Percentiles rank a stretch among this genome's conserved stretches.
Conservation (phyloP, 2,113 vertebrate species). For the Hippolais icterina region DNA sequence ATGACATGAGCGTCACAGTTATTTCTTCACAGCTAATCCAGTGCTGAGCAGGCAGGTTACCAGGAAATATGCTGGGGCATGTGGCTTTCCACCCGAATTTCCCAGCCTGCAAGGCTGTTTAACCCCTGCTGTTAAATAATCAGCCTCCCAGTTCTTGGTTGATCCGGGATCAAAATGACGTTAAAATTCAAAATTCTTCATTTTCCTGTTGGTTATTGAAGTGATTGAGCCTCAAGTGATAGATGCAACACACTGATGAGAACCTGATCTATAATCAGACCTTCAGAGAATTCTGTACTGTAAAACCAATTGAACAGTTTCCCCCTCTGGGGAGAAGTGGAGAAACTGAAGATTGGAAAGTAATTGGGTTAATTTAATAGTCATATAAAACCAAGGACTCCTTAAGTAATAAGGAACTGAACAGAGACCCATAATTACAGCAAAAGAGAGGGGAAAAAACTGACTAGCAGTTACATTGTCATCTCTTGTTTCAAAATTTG, state of each 20-base stretch:
- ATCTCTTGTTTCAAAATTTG: background rate
- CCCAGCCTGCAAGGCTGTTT: background rate
- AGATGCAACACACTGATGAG: background rate
- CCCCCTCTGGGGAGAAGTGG: background rate
- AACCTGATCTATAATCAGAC: background rate
- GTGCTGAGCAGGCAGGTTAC: background rate
- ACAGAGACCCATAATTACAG: background rate
- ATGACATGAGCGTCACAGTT: background rate
- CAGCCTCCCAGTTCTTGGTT: background rate
- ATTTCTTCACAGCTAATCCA: background rate
- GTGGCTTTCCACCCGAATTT: background rate
- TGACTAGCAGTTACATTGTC: background rate
- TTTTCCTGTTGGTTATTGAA: background rate
- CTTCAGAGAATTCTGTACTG: background rate
- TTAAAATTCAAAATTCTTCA: background rate
- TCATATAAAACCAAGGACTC: background rate
- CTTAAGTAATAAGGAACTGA: background rate
- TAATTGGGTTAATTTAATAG: constrained; percentile 6
- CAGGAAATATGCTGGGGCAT: background rate
- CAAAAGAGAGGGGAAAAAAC: background rate
- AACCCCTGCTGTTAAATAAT: background rate
- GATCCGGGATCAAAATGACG: background rate
- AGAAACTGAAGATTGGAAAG: background rate
- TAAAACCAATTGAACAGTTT: background rate
- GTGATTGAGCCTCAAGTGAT: background rate